A percentile compares a stretch with the other conserved stretches of the same genome.
Evolutionary conservation across 2,888 invertebrate species (phyloP).

Genomic region (Melanchra persicariae): DNA sequence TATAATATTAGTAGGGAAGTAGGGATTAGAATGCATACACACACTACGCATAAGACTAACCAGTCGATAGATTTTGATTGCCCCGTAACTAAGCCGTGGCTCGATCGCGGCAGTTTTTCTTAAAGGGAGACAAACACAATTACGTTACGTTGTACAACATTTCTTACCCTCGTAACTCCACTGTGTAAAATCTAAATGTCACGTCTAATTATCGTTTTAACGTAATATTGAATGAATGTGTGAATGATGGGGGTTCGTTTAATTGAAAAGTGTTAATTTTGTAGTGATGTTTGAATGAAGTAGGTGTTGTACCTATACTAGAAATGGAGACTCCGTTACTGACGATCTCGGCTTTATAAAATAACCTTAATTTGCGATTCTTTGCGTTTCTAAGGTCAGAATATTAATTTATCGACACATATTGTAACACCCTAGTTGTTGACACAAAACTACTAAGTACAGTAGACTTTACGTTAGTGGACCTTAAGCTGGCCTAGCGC

Average conservation of each 20-base stretch:
- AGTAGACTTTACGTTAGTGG: no score
- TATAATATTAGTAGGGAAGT: no score
- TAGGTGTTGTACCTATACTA: no score
- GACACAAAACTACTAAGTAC: no score
- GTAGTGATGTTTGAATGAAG: no score
- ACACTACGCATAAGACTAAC: not conserved
- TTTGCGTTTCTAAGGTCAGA: no score
- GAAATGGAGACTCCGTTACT: no score
- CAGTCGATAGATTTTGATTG: constrained; percentile 5
- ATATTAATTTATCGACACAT: no score
- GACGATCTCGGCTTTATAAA: no score
- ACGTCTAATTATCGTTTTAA: constrained; percentile 40
- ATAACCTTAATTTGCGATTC: no score
- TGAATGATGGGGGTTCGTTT: constrained; percentile 10
- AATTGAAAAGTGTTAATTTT: constrained; percentile 27
- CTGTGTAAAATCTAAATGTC: constrained; percentile 44
- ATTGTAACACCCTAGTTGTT: no score
- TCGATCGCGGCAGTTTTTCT: constrained; percentile 31
- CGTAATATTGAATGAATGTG: constrained; percentile 29
- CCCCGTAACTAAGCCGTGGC: not conserved
- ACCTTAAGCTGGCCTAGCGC: no score
- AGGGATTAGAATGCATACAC: not conserved
- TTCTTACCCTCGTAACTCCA: constrained; percentile 20
- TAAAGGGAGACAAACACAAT: constrained; percentile 19
- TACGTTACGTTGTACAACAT: constrained; percentile 3